Evolutionary conservation across 2,113 vertebrate genomes (phyloP).

Genomic region (Trogon melanurus): DNA sequence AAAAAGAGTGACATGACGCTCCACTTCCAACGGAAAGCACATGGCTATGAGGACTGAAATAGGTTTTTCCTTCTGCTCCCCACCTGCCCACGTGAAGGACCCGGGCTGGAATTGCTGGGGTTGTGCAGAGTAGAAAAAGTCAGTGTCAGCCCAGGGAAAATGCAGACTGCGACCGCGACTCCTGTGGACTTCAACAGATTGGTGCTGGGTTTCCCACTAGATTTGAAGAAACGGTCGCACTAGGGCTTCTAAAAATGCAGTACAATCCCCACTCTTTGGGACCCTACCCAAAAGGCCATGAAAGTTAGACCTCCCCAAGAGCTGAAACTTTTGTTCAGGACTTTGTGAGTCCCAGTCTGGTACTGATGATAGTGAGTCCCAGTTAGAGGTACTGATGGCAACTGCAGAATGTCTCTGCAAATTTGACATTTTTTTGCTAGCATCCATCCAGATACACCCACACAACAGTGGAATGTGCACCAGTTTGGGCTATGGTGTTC

Average conservation of each 20-base stretch:
- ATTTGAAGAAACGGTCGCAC: neutral
- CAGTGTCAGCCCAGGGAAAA: neutral
- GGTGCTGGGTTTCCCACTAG: neutral
- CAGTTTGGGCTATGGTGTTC: neutral
- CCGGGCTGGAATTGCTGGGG: neutral
- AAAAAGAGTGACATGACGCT: neutral
- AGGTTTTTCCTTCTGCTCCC: neutral
- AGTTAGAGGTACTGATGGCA: neutral
- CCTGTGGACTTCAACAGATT: neutral
- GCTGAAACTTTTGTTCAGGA: neutral
- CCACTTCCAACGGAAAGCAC: conserved; percentile 7
- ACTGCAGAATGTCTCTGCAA: neutral
- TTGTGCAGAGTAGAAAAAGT: neutral
- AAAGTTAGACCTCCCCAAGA: neutral
- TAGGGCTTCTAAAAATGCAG: neutral
- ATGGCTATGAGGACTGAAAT: neutral
- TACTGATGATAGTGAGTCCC: neutral
- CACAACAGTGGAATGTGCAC: neutral
- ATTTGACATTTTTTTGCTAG: neutral
- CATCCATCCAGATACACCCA: neutral
- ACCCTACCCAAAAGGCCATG: neutral
- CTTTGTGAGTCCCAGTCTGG: neutral
- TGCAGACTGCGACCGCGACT: neutral
- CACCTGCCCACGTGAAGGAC: neutral
- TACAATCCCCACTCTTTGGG: neutral